Percentiles rank a stretch among this genome's conserved stretches.
Evolutionary conservation across 2,888 invertebrate genomes (phyloP).

Genomic region (Patella ulyssiponensis): DNA sequence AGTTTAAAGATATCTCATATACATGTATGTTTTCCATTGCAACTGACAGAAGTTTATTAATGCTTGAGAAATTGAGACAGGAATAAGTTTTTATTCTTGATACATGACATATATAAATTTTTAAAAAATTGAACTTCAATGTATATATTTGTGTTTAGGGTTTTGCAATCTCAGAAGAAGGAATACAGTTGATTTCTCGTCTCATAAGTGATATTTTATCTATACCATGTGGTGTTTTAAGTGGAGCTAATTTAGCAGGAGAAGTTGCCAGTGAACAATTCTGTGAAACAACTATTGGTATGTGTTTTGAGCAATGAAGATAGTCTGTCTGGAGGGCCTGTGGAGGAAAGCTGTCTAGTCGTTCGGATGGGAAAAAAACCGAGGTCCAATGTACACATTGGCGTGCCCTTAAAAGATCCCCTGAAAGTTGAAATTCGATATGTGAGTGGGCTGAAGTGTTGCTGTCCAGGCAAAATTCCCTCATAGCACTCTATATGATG

Average conservation of each 20-base stretch:
- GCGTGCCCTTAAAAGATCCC: too few relatives aligned
- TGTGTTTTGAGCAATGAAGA: conserved; percentile 3
- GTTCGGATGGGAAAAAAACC: too few relatives aligned
- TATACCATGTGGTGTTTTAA: conserved; percentile 94
- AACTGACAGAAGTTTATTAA: too few relatives aligned
- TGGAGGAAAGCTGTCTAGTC: too few relatives aligned
- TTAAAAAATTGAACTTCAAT: not conserved
- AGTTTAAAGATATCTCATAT: too few relatives aligned
- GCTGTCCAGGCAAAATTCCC: too few relatives aligned
- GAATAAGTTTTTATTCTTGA: not conserved
- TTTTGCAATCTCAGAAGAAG: conserved; percentile 63
- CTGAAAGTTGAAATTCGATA: too few relatives aligned
- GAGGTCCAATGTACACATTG: too few relatives aligned
- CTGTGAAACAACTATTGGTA: conserved; percentile 97
- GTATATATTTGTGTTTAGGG: conserved; percentile 55
- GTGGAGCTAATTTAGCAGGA: conserved; percentile 98
- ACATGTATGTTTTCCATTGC: too few relatives aligned
- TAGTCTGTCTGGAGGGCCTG: too few relatives aligned
- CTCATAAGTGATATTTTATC: conserved; percentile 86
- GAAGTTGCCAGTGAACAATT: conserved; percentile 98
- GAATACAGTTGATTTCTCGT: conserved; percentile 89
- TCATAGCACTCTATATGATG: too few relatives aligned
- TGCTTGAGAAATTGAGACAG: not conserved
- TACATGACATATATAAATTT: not conserved
- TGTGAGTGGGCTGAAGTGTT: too few relatives aligned